These are phyloP conservation scores for Vireo griseus DNA, from an alignment of 2,797 vertebrate genomes.

Conservation along the genomic window DNA sequence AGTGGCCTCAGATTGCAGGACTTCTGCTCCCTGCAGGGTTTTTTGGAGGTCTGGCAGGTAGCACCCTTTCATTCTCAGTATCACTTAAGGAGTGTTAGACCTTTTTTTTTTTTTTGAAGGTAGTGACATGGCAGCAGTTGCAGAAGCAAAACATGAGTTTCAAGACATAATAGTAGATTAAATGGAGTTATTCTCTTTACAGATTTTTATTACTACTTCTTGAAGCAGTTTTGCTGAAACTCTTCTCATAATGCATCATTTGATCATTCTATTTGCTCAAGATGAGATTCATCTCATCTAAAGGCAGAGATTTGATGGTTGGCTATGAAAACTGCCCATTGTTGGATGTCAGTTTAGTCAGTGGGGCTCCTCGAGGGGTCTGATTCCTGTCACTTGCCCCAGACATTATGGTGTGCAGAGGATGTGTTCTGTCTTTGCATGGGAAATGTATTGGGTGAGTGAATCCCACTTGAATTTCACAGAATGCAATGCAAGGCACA, in stretches of 20 bases:
- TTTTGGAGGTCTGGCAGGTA: not conserved
- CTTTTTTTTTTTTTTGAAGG: not conserved
- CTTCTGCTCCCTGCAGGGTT: not conserved
- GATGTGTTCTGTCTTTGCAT: not conserved
- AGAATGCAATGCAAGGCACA: not conserved
- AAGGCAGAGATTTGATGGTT: not conserved
- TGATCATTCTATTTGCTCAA: not conserved
- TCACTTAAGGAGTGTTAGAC: not conserved
- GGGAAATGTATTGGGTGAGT: not conserved
- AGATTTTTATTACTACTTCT: not conserved
- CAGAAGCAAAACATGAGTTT: not conserved
- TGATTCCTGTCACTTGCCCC: not conserved
- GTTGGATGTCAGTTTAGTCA: not conserved
- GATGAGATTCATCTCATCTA: not conserved
- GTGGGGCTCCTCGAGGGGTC: not conserved
- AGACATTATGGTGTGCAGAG: not conserved
- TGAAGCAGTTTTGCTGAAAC: not conserved
- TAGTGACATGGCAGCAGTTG: not conserved
- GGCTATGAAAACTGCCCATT: not conserved
- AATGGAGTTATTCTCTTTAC: not conserved
- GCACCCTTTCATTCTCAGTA: not conserved
- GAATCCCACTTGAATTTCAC: not conserved
- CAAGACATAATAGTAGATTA: not conserved
- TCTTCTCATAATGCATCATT: not conserved
- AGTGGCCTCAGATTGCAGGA: not conserved